Percentiles rank a stretch among this genome's conserved stretches.
Conservation (phyloP, 2,888 invertebrate species). For the Barypeithes pellucidus region DNA sequence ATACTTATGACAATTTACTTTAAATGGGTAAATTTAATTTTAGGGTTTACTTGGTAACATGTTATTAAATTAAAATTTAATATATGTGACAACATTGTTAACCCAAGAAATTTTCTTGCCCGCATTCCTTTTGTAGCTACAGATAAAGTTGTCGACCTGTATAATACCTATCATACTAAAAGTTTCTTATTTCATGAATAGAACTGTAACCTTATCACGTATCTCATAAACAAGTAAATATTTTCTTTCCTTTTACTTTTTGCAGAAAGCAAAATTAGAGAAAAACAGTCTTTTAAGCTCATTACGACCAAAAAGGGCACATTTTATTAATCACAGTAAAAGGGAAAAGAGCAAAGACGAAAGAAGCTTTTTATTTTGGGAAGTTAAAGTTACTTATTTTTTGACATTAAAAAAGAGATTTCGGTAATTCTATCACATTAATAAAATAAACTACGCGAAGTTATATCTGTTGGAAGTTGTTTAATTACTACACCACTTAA, state of each 20-base stretch:
- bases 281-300: background rate
- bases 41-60: too few species aligned
- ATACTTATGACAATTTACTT: too few species aligned
- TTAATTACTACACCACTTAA: background rate
- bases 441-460: background rate
- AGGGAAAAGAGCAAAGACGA: conserved; percentile 4
- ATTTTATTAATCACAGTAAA: conserved; percentile 13
- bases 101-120: too few species aligned
- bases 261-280: background rate
- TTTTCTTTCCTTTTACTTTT: background rate
- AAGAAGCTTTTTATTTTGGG: background rate
- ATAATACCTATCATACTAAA: too few species aligned
- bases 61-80: too few species aligned
- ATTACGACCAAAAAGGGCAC: conserved; percentile 3
- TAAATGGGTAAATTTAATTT: too few species aligned
- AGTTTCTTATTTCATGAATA: too few species aligned
- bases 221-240: background rate
- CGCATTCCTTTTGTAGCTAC: too few species aligned
- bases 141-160: too few species aligned
- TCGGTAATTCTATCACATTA: background rate
- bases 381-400: background rate
- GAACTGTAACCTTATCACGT: too few species aligned
- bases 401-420: background rate
- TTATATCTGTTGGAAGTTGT: background rate
- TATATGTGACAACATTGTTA: too few species aligned